Conservation (phyloP, 1,140 invertebrate species). For the Drosophila parvula region DNA sequence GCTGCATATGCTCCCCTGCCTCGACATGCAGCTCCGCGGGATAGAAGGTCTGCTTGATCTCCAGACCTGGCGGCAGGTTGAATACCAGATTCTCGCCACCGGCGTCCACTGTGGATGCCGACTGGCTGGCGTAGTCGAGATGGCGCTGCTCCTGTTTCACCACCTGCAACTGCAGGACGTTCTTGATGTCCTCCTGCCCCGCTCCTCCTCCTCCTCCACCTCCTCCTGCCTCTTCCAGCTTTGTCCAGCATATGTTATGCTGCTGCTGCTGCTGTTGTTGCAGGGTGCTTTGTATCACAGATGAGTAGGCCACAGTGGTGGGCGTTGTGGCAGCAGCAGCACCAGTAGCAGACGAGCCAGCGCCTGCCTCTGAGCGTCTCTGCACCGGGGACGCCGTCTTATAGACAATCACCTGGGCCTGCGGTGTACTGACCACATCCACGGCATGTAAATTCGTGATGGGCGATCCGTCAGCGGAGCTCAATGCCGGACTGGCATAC, state of each 20-base stretch:
- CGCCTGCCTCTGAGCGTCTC: conserved; percentile 72
- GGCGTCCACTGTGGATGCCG: conserved; percentile 37
- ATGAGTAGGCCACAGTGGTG: conserved; percentile 80
- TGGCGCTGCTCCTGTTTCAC: conserved; percentile 80
- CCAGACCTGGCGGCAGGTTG: conserved; percentile 77
- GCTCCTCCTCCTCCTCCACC: conserved; percentile 22
- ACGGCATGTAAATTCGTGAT: conserved; percentile 76
- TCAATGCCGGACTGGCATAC: conserved; percentile 76
- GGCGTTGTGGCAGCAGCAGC: conserved; percentile 52
- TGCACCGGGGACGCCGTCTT: conserved; percentile 74
- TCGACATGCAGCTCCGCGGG: conserved; percentile 50
- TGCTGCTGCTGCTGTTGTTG: conserved; percentile 72
- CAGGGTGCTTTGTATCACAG: conserved; percentile 84
- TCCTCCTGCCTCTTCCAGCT: conserved; percentile 61
- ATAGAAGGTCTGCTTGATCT: conserved; percentile 80
- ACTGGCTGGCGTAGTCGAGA: conserved; percentile 65
- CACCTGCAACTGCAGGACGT: conserved; percentile 78
- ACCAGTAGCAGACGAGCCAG: conserved; percentile 70
- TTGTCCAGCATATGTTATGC: conserved; percentile 73
- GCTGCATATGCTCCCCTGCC: conserved; percentile 57
- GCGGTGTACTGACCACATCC: conserved; percentile 64
- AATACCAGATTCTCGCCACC: conserved; percentile 77
- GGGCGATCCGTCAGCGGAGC: conserved; percentile 77
- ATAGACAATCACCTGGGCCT: conserved; percentile 79
- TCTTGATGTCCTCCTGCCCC: conserved; percentile 72